Conservation (phyloP, 2,113 vertebrate species). For the Corynorhinus townsendii region DNA sequence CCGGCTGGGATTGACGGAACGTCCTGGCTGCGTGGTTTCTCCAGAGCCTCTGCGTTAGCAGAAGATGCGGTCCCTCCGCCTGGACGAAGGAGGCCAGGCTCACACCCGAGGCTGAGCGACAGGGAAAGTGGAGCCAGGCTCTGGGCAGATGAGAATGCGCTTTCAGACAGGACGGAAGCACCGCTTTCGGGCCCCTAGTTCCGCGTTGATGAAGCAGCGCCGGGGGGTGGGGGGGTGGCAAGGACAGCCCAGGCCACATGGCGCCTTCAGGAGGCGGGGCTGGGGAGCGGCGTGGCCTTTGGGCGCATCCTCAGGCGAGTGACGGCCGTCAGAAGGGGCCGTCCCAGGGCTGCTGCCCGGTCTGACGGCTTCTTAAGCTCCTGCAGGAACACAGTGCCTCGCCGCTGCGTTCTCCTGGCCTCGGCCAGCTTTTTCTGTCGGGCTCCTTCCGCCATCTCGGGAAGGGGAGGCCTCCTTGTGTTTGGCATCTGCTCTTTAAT, state of each 20-base stretch:
- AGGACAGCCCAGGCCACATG: constrained; percentile 71
- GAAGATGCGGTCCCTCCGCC: constrained; percentile 85
- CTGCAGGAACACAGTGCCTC: neutral
- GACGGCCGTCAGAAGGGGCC: neutral
- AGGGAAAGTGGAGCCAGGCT: constrained; percentile 93
- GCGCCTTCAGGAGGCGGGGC: constrained; percentile 71
- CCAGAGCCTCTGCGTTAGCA: constrained; percentile 87
- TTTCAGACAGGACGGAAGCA: constrained; percentile 82
- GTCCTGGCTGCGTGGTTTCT: constrained; percentile 70
- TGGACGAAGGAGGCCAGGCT: constrained; percentile 88
- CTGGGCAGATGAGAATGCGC: constrained; percentile 91
- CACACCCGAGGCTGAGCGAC: constrained; percentile 92
- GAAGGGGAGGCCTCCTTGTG: neutral
- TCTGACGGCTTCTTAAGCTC: neutral
- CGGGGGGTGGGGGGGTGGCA: neutral
- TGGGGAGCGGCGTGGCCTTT: constrained; percentile 72
- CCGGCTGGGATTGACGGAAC: too few species aligned
- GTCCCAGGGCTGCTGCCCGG: neutral
- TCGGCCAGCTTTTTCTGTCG: too few species aligned
- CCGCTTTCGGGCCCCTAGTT: constrained; percentile 78
- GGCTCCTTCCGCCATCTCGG: neutral
- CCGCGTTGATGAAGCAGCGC: constrained; percentile 70
- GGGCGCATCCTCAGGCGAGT: constrained; percentile 41
- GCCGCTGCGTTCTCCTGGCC: neutral
- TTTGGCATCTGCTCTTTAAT: neutral